Evolutionary conservation across 1,140 invertebrate genomes (phyloP).

Genomic region (Diachasma alloeum): DNA sequence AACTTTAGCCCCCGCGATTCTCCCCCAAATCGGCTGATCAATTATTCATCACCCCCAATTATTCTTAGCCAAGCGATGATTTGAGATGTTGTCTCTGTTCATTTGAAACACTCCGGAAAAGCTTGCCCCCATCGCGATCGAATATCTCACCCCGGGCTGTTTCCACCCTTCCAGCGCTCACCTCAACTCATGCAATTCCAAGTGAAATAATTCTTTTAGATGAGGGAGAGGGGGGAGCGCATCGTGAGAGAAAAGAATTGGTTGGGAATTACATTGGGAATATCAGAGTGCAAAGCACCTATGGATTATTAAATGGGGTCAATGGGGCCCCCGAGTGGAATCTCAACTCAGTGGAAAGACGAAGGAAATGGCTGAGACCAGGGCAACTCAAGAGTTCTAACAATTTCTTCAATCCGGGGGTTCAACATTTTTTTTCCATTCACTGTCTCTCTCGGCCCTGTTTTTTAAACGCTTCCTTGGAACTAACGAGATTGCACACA

Average conservation of each 20-base stretch:
- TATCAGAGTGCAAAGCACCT: slow-evolving; percentile 6
- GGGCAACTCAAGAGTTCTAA: background rate
- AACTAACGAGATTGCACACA: background rate
- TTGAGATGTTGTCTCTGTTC: background rate
- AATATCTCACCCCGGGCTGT: background rate
- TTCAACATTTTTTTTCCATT: background rate
- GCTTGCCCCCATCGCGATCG: background rate
- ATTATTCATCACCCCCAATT: background rate
- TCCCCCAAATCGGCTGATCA: background rate
- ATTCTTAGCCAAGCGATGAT: background rate
- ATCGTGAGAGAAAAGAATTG: background rate
- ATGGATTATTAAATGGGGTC: slow-evolving; percentile 11
- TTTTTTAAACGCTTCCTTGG: background rate
- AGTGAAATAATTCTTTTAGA: background rate
- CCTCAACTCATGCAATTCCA: background rate
- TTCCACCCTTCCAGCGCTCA: background rate
- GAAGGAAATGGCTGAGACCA: background rate
- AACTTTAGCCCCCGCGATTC: background rate
- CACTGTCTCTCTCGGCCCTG: background rate
- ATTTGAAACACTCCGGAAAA: background rate
- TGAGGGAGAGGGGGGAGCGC: background rate
- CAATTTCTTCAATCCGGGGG: background rate
- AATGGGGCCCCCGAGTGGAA: background rate
- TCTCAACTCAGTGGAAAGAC: background rate
- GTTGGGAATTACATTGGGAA: background rate